phyloP scores from a whole-genome alignment of 2,797 vertebrate genomes.

The Acridotheres tristis region DNA sequence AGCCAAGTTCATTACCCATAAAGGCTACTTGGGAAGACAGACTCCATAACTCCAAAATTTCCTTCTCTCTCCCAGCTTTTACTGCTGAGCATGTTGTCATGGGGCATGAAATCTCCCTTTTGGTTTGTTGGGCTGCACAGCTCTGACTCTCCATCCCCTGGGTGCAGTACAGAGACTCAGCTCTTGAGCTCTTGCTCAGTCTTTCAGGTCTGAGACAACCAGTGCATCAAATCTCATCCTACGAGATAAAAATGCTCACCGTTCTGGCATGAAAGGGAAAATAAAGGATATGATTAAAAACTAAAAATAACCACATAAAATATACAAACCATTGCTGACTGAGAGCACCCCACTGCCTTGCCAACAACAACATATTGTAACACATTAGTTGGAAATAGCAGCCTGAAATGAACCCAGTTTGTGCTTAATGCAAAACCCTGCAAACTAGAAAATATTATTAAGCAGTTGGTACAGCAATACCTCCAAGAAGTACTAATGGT shows the following conservation, averaged over 20 bases:
- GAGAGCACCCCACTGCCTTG: background rate
- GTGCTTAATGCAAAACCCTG: background rate
- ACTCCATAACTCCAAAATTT: background rate
- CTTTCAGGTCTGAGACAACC: background rate
- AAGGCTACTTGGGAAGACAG: background rate
- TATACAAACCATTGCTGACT: background rate
- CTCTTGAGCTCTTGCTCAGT: background rate
- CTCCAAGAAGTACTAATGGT: background rate
- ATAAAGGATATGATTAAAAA: background rate
- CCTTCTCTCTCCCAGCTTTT: background rate
- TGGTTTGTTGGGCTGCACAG: background rate
- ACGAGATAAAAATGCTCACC: background rate
- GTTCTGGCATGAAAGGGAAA: background rate
- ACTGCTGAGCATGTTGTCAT: rapidly evolving
- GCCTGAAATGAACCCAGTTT: background rate
- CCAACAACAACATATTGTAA: background rate
- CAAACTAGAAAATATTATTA: background rate
- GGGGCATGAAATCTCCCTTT: background rate
- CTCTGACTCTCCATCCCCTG: background rate
- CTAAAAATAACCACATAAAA: background rate
- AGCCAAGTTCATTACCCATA: background rate
- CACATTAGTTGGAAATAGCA: background rate
- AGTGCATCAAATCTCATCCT: background rate
- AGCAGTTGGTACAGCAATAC: background rate
- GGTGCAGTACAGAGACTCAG: background rate